These are phyloP conservation scores for Thereva unica DNA, from an alignment of 2,888 invertebrate species.

Conservation along the genomic window DNA sequence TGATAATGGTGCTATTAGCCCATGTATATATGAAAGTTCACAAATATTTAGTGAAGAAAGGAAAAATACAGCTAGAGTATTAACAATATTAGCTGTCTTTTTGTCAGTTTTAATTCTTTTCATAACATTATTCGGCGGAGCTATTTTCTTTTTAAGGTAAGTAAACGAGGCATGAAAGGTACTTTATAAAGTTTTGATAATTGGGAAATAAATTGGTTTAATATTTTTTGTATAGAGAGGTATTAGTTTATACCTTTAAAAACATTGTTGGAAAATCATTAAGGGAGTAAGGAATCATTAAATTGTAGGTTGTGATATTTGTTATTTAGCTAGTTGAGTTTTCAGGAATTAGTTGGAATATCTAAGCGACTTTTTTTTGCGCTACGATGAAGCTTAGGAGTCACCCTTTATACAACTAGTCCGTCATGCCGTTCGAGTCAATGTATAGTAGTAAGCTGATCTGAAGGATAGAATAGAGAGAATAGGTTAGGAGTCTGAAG, in stretches of 20 bases:
- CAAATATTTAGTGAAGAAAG: slow-evolving; percentile 52
- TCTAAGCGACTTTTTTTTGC: too few relatives aligned
- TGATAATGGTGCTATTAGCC: slow-evolving; percentile 49
- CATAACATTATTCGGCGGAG: slow-evolving; percentile 52
- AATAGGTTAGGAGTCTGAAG: too few relatives aligned
- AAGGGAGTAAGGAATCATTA: too few relatives aligned
- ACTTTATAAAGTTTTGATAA: not conserved
- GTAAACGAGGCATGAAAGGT: slow-evolving; percentile 42
- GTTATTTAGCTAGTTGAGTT: not conserved
- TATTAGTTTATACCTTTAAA: too few relatives aligned
- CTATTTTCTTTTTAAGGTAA: slow-evolving; percentile 59
- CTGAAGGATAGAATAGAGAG: too few relatives aligned
- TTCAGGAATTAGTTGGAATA: not conserved
- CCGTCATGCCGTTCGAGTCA: too few relatives aligned
- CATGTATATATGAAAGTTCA: slow-evolving; percentile 55
- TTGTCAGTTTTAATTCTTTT: slow-evolving; percentile 51
- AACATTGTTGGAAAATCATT: too few relatives aligned
- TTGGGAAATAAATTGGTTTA: too few relatives aligned
- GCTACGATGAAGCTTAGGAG: too few relatives aligned
- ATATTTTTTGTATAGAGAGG: too few relatives aligned
- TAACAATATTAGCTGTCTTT: slow-evolving; percentile 53
- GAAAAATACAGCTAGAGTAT: slow-evolving; percentile 48
- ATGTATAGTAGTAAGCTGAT: too few relatives aligned
- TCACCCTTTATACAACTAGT: too few relatives aligned
- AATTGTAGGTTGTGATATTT: not conserved